A percentile compares a stretch with the other conserved stretches of the same genome.
phyloP scores from a whole-genome alignment of 2,113 vertebrate genomes.

The Ceyx melanurus region DNA sequence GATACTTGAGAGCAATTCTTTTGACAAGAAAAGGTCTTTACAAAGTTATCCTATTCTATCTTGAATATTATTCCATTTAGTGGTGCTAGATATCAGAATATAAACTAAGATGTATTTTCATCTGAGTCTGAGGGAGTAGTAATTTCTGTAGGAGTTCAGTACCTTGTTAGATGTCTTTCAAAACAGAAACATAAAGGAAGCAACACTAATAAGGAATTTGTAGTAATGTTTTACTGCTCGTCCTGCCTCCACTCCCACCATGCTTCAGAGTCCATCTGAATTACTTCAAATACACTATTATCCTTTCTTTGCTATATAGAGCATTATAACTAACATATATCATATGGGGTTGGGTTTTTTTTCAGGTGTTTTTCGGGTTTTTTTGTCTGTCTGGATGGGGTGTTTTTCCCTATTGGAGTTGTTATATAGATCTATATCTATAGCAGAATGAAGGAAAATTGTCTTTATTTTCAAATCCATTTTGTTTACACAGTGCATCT shows the following conservation, averaged over 20 bases:
- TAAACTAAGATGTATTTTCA: background rate
- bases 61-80: background rate
- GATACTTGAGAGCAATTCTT: slow-evolving; percentile 1
- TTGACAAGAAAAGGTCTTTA: slow-evolving; percentile 3
- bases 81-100: background rate
- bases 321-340: background rate
- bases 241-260: background rate
- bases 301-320: background rate
- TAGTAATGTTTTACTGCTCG: background rate
- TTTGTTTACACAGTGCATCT: background rate
- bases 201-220: background rate
- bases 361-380: background rate
- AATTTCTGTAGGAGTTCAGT: background rate
- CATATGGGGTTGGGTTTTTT: background rate
- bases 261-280: background rate
- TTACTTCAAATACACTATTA: background rate
- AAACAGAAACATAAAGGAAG: background rate
- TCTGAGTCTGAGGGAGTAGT: background rate
- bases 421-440: background rate
- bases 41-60: background rate
- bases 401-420: background rate
- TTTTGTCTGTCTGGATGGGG: no score
- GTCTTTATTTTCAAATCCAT: background rate
- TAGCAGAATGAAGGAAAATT: background rate
- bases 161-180: background rate